Evolutionary conservation across 2,888 invertebrate species (phyloP), one percentile per base, ranked within the genome.

Genomic region (Mesodorylaimus sp.): DNA sequence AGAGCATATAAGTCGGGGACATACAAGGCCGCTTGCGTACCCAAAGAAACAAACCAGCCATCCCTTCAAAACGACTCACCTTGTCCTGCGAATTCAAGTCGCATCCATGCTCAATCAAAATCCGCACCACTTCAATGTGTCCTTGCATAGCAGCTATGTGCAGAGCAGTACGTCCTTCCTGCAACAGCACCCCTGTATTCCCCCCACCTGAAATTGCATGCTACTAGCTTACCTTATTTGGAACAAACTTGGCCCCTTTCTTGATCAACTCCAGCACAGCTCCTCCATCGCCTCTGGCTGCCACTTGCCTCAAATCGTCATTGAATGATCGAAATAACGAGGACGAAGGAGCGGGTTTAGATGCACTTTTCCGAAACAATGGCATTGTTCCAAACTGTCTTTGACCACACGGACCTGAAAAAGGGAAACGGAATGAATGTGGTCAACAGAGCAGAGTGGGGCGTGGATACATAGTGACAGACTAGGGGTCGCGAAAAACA

Each of bases 121-220:
- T 64, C 52, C 69, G 66, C 48, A 73, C 73, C 24, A 70, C 67
- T 28, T 72, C 70, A n/a, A 68, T 61, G 56, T 73, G 72, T 24
- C 75, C 75, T 54, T 70, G 72, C 39, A 73, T 68, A n/a, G 75
- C 73, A 37, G 76, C 75, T 56, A 73, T 66, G 57, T 74, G 73
- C 36, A 76, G 64, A 1, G 74, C 73, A 51, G 71, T 71, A 61
- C 74, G 69, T 53, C 64, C 75, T 58, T 74, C 68, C 69, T 70
- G 57, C 27, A 59, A 53, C 13, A 36, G 19, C 28, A 53, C 29
- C 38, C 37, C 25, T 50, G 39, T 10, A 7, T 21, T 21, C n/a
- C 16, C 26, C 16, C 3, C 36, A 24, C 48, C 1, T 50, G 16
- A n/a, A 28, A 10, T 7, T n/a, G 10, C 5, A 10, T 13, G 5